A percentile compares a stretch with the other conserved stretches of the same genome.
These are phyloP conservation scores for Nemotelus pantherinus DNA, from an alignment of 2,888 invertebrate species.

Conservation along the genomic window DNA sequence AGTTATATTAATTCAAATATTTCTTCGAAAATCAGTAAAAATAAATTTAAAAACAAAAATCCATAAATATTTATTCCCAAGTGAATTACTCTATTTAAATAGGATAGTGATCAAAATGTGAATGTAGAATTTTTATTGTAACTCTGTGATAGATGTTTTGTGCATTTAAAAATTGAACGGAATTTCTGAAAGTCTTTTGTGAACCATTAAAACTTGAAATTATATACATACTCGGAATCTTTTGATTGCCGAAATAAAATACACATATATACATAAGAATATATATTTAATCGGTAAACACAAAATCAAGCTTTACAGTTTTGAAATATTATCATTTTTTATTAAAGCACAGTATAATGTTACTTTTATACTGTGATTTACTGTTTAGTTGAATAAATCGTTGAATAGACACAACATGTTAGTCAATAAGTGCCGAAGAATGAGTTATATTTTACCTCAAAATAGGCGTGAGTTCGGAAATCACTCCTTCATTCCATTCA, in stretches of 20 bases:
- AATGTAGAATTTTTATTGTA: constrained; percentile 15
- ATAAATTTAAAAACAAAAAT: too few relatives aligned
- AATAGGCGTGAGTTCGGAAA: too few relatives aligned
- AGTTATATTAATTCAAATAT: neutral
- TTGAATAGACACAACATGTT: too few relatives aligned
- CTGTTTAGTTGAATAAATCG: too few relatives aligned
- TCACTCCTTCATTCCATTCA: too few relatives aligned
- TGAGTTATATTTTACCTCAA: too few relatives aligned
- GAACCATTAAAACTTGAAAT: constrained; percentile 14
- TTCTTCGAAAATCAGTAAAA: too few relatives aligned
- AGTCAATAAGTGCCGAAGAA: too few relatives aligned
- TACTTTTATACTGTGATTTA: too few relatives aligned
- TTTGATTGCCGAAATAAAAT: constrained; percentile 36
- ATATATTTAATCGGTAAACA: neutral
- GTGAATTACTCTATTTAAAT: neutral
- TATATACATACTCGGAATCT: constrained; percentile 26
- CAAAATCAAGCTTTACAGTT: constrained; percentile 32
- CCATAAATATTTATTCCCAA: neutral
- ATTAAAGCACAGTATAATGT: too few relatives aligned
- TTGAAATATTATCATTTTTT: neutral
- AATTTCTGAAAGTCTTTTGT: constrained; percentile 13
- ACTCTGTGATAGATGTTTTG: constrained; percentile 44
- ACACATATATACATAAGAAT: neutral
- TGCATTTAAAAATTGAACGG: constrained; percentile 30
- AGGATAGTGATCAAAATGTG: neutral